Conservation (phyloP, 2,113 vertebrate genomes). For the Agapornis roseicollis region DNA sequence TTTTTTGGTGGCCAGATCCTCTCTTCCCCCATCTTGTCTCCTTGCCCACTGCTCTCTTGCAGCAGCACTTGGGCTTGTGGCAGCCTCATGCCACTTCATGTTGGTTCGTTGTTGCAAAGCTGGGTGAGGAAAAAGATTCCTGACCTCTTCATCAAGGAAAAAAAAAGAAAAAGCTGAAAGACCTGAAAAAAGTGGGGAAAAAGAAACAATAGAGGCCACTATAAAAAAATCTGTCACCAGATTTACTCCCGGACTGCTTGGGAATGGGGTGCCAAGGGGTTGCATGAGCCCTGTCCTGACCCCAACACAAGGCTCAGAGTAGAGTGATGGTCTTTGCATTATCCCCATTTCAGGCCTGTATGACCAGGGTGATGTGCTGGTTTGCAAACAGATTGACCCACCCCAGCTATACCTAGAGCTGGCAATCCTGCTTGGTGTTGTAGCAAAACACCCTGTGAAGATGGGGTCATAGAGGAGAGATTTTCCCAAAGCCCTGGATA, state of each 20-base stretch:
- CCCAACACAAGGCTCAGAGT: background rate
- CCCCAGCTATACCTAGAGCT: rapidly evolving
- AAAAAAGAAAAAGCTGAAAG: background rate
- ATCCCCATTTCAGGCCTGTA: rapidly evolving
- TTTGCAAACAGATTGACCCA: background rate
- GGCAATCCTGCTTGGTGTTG: background rate
- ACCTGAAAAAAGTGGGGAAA: rapidly evolving
- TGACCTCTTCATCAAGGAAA: background rate
- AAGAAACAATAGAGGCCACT: background rate
- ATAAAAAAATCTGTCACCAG: too few relatives aligned
- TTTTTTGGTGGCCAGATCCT: rapidly evolving
- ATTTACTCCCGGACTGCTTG: background rate
- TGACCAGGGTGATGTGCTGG: background rate
- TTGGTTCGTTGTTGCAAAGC: background rate
- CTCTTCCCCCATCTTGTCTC: background rate
- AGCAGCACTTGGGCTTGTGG: rapidly evolving
- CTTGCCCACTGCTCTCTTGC: rapidly evolving
- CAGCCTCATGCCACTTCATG: rapidly evolving
- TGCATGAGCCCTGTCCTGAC: background rate
- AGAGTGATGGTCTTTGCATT: background rate
- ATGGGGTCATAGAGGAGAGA: background rate
- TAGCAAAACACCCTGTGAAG: background rate
- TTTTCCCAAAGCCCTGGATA: background rate
- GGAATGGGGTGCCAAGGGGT: background rate
- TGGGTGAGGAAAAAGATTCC: rapidly evolving